phyloP scores from a whole-genome alignment of 2,113 vertebrate genomes.

The Dascyllus trimaculatus region DNA sequence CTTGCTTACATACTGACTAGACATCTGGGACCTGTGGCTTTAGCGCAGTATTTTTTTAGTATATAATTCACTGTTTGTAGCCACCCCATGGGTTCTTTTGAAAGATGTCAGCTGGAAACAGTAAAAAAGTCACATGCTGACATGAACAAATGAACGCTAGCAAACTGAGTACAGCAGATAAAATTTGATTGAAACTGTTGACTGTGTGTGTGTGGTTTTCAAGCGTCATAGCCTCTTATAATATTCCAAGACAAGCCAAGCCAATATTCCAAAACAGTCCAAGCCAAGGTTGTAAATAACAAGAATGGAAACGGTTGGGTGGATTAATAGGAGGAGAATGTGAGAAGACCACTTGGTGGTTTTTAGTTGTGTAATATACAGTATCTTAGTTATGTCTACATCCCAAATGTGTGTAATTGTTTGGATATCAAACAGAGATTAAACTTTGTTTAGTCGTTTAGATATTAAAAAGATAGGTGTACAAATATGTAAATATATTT shows the following conservation, averaged over 20 bases:
- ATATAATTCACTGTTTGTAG: no score
- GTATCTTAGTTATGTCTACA: not conserved
- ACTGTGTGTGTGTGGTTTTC: not conserved
- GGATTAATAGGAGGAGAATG: slow-evolving; percentile 2
- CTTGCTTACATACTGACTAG: no score
- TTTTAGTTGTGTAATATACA: no score
- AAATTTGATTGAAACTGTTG: no score
- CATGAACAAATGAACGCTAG: no score
- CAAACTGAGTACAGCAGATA: no score
- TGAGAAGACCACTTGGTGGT: not conserved
- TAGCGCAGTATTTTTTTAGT: no score
- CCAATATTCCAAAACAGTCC: not conserved
- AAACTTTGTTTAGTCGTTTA: not conserved
- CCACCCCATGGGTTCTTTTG: no score
- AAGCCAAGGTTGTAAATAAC: slow-evolving; percentile 20
- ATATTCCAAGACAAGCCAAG: no score
- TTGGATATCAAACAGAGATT: not conserved
- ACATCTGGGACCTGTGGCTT: no score
- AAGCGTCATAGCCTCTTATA: not conserved
- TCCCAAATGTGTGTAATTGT: not conserved
- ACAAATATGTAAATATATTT: not conserved
- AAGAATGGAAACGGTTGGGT: not conserved
- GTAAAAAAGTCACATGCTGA: no score
- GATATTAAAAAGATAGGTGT: not conserved
- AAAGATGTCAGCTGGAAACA: no score